These are phyloP conservation scores for Tenthredo scrophulariae DNA, from an alignment of 2,888 invertebrate genomes.

Conservation along the genomic window DNA sequence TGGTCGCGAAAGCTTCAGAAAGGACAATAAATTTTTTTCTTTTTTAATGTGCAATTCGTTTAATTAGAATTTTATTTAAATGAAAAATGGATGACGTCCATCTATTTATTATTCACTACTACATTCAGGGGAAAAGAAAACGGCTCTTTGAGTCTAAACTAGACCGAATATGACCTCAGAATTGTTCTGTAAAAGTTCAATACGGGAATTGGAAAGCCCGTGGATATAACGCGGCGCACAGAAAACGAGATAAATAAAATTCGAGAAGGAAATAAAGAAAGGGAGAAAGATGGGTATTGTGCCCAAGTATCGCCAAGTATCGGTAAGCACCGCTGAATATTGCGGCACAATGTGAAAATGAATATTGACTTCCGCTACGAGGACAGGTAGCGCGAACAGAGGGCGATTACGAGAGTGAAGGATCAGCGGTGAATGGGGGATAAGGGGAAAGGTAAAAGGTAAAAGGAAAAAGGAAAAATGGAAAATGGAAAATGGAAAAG, in stretches of 20 bases:
- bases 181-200: background rate
- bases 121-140: background rate
- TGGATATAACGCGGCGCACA: background rate
- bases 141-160: background rate
- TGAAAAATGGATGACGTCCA: background rate
- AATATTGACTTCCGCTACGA: conserved; percentile 45
- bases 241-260: background rate
- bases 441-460: background rate
- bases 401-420: conserved; percentile 38
- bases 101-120: background rate
- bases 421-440: conserved; percentile 29
- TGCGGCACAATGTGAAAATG: conserved; percentile 42
- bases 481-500: conserved; percentile 8
- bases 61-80: background rate
- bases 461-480: background rate
- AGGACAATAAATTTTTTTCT: background rate
- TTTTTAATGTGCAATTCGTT: background rate
- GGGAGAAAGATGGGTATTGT: conserved; percentile 16
- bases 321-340: conserved; percentile 39
- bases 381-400: conserved; percentile 30
- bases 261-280: background rate
- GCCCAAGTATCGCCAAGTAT: conserved; percentile 45
- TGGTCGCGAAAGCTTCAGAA: background rate
- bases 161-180: background rate
- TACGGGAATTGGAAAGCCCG: background rate